These are phyloP conservation scores for Drosophila leonis DNA, from an alignment of 2,888 invertebrate genomes.

Conservation along the genomic window DNA sequence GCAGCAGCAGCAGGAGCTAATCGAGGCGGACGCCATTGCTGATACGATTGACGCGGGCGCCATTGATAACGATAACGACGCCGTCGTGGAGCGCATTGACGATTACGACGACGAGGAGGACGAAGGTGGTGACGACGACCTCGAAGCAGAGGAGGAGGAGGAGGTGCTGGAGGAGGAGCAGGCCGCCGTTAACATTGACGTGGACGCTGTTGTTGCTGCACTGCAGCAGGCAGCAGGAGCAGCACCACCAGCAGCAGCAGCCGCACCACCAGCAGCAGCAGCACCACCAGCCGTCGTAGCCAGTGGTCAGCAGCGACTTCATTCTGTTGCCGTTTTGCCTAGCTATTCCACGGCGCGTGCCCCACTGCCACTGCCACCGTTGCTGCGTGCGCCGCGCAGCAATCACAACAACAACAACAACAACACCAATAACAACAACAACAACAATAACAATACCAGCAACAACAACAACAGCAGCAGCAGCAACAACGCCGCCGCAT, in stretches of 20 bases:
- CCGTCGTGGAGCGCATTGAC: conserved; percentile 76
- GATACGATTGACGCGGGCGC: conserved; percentile 72
- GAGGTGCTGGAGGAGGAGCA: conserved; percentile 34
- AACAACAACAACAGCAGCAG: conserved; percentile 41
- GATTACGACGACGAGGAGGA: conserved; percentile 73
- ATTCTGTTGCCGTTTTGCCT: conserved; percentile 70
- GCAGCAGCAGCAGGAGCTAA: conserved; percentile 35
- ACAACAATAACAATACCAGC: conserved; percentile 33
- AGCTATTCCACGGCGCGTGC: conserved; percentile 57
- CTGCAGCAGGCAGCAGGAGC: conserved; percentile 7
- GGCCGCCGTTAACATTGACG: conserved; percentile 22
- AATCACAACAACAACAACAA: conserved; percentile 19
- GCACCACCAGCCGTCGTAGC: conserved; percentile 1
- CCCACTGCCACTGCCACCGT: conserved; percentile 65
- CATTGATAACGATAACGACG: conserved; percentile 63
- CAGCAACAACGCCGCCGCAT: conserved; percentile 30
- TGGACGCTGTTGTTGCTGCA: conserved; percentile 9
- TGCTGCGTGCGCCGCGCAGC: conserved; percentile 58
- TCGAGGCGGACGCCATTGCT: conserved; percentile 64
- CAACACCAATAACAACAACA: conserved; percentile 36
- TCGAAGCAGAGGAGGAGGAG: conserved; percentile 38
- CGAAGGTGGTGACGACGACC: conserved; percentile 58
- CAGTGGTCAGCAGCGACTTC: conserved; percentile 48
- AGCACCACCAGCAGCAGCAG: conserved; percentile 5
- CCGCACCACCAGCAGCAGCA: conserved; percentile 6